Percentiles rank a stretch among this genome's conserved stretches.
phyloP scores from a whole-genome alignment of 2,113 vertebrate genomes.

The Colaptes auratus region DNA sequence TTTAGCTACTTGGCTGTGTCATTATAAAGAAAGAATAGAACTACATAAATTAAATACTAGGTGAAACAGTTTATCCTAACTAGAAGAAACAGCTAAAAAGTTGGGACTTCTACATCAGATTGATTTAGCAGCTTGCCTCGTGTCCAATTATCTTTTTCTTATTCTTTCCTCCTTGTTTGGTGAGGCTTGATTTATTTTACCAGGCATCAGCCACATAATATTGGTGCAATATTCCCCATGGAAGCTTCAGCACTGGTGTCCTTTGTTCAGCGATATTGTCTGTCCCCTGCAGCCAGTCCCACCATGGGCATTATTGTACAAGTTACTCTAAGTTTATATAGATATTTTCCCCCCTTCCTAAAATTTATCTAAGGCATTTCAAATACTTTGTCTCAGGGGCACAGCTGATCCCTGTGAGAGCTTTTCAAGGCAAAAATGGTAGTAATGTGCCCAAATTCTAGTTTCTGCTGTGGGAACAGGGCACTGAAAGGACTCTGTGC shows the following conservation, averaged over 20 bases:
- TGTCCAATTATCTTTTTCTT: background rate
- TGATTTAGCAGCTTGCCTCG: background rate
- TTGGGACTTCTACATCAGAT: background rate
- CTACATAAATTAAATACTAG: background rate
- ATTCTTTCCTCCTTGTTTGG: background rate
- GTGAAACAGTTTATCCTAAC: background rate
- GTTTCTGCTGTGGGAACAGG: background rate
- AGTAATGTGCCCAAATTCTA: background rate
- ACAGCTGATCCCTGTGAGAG: background rate
- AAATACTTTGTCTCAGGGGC: background rate
- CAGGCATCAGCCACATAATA: fast-evolving
- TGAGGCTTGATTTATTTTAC: background rate
- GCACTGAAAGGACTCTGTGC: background rate
- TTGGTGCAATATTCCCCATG: background rate
- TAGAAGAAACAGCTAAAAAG: background rate
- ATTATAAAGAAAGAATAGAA: background rate
- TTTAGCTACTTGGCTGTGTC: background rate
- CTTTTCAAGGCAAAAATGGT: background rate
- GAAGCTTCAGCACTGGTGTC: background rate
- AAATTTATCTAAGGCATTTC: background rate
- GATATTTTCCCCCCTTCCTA: background rate
- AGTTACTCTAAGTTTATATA: background rate
- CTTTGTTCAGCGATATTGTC: background rate
- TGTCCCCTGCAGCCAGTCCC: background rate
- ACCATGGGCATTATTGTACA: background rate